These are phyloP conservation scores for Pleuronectes platessa DNA, from an alignment of 2,113 vertebrate species.

Conservation along the genomic window DNA sequence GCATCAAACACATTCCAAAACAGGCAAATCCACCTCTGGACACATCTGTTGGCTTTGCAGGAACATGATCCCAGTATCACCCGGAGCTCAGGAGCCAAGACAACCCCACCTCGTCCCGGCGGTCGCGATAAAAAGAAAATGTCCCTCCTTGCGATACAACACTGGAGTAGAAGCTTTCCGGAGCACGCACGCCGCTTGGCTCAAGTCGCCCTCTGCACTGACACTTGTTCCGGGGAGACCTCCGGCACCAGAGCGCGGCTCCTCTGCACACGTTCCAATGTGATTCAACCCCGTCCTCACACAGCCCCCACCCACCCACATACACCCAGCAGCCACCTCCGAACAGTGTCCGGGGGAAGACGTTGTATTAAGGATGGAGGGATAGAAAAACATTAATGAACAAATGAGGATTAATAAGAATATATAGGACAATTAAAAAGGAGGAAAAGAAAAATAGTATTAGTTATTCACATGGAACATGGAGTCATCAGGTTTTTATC, in stretches of 20 bases:
- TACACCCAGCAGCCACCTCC: not conserved
- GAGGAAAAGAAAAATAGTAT: too few relatives aligned
- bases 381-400: not conserved
- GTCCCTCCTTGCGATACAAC: conserved; percentile 1
- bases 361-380: not conserved
- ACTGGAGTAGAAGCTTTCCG: conserved; percentile 30
- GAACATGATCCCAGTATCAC: conserved; percentile 52
- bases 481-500: too few relatives aligned
- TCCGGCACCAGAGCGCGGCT: conserved; percentile 54
- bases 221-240: conserved; percentile 65
- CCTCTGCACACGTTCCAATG: conserved; percentile 55
- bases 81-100: conserved; percentile 42
- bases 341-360: not conserved
- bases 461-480: not conserved
- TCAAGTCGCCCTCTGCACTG: conserved; percentile 76
- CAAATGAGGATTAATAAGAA: not conserved
- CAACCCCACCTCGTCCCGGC: conserved; percentile 5
- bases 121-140: not conserved
- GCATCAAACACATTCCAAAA: conserved; percentile 68
- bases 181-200: conserved; percentile 78
- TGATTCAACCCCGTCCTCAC: conserved; percentile 63
- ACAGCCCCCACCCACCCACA: conserved; percentile 12
- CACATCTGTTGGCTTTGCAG: conserved; percentile 42
- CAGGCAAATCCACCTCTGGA: conserved; percentile 58
- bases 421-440: not conserved